Evolutionary conservation across 2,113 vertebrate genomes (phyloP).

Genomic region (Pelvicachromis taeniatus): DNA sequence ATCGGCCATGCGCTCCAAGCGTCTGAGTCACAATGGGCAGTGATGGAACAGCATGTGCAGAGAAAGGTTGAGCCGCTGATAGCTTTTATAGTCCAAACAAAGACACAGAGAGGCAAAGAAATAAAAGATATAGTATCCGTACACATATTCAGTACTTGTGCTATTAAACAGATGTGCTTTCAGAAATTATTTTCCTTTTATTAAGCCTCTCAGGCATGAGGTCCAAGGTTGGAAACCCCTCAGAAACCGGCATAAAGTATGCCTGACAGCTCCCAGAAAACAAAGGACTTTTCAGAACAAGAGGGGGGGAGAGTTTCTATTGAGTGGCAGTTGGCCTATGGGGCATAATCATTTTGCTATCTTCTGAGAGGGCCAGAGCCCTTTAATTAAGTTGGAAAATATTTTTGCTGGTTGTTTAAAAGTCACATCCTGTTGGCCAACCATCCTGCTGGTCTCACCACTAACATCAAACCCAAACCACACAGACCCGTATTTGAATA

Average conservation of each 20-base stretch:
- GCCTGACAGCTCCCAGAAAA: constrained; percentile 38
- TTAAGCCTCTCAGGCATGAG: constrained; percentile 20
- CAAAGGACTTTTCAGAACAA: constrained; percentile 24
- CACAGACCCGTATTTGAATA: constrained; percentile 26
- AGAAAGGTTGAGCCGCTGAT: neutral
- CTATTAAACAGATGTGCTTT: constrained; percentile 38
- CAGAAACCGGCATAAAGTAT: constrained; percentile 21
- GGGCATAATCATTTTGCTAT: constrained; percentile 17
- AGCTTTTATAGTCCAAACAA: neutral
- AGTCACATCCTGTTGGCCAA: constrained; percentile 6
- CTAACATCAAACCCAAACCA: constrained; percentile 9
- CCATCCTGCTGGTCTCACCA: constrained; percentile 9
- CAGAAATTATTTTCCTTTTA: constrained; percentile 29
- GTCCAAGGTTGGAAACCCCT: constrained; percentile 13
- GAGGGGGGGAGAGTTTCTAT: neutral
- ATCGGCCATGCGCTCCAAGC: constrained; percentile 24
- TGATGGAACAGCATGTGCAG: neutral
- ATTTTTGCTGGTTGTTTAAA: constrained; percentile 4
- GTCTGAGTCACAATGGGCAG: constrained; percentile 35
- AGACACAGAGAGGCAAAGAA: neutral
- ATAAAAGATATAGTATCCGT: neutral
- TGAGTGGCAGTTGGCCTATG: constrained; percentile 33
- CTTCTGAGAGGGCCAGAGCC: neutral
- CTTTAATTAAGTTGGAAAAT: constrained; percentile 19
- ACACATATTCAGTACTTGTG: neutral